phyloP scores from a whole-genome alignment of 2,888 invertebrate species.

The Gari tellinella region DNA sequence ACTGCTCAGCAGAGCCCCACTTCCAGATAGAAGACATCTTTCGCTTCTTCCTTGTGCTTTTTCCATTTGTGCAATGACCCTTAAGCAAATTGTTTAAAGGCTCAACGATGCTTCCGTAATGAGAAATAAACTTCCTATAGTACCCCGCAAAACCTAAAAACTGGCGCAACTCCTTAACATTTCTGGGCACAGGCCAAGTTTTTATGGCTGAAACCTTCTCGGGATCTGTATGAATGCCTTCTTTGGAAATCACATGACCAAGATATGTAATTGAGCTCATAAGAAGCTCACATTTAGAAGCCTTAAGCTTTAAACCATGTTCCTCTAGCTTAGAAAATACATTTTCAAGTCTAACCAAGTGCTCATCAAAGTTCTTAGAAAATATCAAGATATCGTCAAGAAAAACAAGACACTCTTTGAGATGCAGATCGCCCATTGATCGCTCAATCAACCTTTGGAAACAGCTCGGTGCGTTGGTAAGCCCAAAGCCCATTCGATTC shows the following conservation, averaged over 20 bases:
- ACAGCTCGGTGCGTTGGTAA: too few relatives aligned
- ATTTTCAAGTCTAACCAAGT: conserved; percentile 6
- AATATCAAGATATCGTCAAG: conserved; percentile 27
- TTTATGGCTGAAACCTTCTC: conserved; percentile 17
- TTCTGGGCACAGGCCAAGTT: too few relatives aligned
- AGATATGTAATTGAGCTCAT: conserved; percentile 4
- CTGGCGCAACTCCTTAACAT: too few relatives aligned
- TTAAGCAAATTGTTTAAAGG: conserved; percentile 20
- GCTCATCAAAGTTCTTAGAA: conserved; percentile 8
- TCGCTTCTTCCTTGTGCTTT: too few relatives aligned
- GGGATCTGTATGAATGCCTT: conserved; percentile 25
- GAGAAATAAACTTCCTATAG: conserved; percentile 22
- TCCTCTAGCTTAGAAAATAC: conserved; percentile 11
- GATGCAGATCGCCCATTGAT: conserved; percentile 31
- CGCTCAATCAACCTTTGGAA: too few relatives aligned
- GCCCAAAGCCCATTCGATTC: too few relatives aligned
- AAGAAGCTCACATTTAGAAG: conserved; percentile 31
- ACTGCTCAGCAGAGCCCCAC: conserved; percentile 7
- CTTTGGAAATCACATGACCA: too few relatives aligned
- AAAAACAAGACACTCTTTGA: conserved; percentile 30
- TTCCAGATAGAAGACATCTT: too few relatives aligned
- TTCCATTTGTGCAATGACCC: too few relatives aligned
- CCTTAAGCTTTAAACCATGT: conserved; percentile 21
- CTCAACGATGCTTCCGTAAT: conserved; percentile 1
- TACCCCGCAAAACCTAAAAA: conserved; percentile 26